Conservation (phyloP, 2,888 invertebrate species). For the Seira ritae region DNA sequence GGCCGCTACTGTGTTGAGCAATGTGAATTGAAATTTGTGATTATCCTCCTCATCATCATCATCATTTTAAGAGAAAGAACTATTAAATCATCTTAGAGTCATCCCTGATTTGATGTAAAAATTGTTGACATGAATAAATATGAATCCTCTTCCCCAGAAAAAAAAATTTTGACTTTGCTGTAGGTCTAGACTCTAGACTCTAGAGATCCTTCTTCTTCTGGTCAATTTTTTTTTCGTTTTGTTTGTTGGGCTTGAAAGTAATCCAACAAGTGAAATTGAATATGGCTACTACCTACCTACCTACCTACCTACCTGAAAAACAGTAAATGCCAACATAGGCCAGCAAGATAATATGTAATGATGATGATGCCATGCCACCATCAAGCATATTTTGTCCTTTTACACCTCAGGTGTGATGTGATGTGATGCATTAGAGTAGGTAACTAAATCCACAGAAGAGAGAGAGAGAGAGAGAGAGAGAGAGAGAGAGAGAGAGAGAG, state of each 20-base stretch:
- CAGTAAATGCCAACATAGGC: background rate
- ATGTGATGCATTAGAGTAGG: background rate
- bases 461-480: no score
- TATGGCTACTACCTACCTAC: slow-evolving; percentile 14
- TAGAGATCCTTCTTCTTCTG: no score
- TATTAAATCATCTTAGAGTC: slow-evolving; percentile 8
- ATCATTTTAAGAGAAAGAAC: background rate
- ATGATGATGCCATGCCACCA: background rate
- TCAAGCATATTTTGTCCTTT: background rate
- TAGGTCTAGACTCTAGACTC: slow-evolving; percentile 54
- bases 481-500: no score
- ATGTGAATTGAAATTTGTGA: no score
- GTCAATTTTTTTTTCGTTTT: background rate
- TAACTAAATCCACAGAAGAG: background rate
- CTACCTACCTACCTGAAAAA: background rate
- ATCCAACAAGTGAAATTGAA: slow-evolving; percentile 43
- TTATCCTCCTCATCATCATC: background rate
- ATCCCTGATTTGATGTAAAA: no score
- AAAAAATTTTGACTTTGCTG: slow-evolving; percentile 47
- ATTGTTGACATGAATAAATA: background rate
- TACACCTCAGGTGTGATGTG: slow-evolving; percentile 9
- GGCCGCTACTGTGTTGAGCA: slow-evolving; percentile 2
- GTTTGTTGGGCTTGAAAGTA: background rate
- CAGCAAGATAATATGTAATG: no score
- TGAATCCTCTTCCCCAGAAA: no score